Evolutionary conservation across 2,888 invertebrate genomes (phyloP).

Genomic region (Drosophila incognita): DNA sequence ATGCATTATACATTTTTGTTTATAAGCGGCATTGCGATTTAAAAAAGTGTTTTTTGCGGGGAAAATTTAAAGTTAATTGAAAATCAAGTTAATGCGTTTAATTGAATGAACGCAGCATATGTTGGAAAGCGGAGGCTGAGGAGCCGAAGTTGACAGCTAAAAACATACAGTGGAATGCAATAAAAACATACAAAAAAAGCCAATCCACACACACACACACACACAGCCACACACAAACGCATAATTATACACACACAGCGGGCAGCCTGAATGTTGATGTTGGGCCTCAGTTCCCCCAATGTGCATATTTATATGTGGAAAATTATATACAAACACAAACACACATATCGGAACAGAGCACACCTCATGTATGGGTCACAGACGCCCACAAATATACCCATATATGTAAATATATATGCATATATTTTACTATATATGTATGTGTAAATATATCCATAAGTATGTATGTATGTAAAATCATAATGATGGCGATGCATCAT

Average conservation of each 20-base stretch:
- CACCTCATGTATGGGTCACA: conserved; percentile 8
- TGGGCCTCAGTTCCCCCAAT: conserved; percentile 46
- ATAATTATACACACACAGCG: conserved; percentile 70
- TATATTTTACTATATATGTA: neutral
- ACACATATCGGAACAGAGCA: conserved; percentile 10
- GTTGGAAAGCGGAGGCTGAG: conserved; percentile 15
- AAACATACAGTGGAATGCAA: conserved; percentile 69
- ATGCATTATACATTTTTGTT: conserved; percentile 23
- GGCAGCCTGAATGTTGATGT: conserved; percentile 34
- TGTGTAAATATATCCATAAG: neutral
- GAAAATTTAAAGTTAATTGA: conserved; percentile 77
- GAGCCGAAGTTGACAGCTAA: conserved; percentile 53
- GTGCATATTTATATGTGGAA: conserved; percentile 78
- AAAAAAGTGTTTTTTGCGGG: conserved; percentile 28
- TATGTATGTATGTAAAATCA: conserved; percentile 70
- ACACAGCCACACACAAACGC: conserved; percentile 38
- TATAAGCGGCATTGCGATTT: conserved; percentile 24
- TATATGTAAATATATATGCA: conserved; percentile 6
- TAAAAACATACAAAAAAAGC: conserved; percentile 64
- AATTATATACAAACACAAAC: conserved; percentile 77
- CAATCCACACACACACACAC: conserved; percentile 21
- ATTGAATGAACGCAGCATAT: conserved; percentile 73
- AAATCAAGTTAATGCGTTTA: conserved; percentile 81
- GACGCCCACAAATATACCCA: conserved; percentile 22
- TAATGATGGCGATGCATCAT: conserved; percentile 81